phyloP scores from a whole-genome alignment of 2,113 vertebrate genomes.

The Platichthys flesus region DNA sequence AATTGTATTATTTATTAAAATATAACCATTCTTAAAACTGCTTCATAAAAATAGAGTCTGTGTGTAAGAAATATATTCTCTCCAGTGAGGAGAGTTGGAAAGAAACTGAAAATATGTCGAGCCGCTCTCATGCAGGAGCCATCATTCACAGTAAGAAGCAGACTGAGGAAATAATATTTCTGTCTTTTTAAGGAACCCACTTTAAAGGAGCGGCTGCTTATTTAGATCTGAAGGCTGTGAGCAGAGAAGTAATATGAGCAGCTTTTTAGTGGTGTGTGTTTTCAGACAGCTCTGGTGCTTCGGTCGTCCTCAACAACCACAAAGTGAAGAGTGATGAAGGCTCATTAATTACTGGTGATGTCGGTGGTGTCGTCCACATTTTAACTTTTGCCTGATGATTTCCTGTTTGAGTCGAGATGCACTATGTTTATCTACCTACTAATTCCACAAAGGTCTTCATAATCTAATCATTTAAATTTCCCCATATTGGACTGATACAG shows the following conservation, averaged over 20 bases:
- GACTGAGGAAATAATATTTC: not conserved
- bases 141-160: no score
- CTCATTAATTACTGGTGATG: conserved; percentile 2
- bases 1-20: no score
- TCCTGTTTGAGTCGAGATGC: conserved; percentile 36
- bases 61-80: no score
- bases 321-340: not conserved
- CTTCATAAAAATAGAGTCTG: not conserved
- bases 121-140: not conserved
- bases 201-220: not conserved
- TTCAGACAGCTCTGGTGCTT: not conserved
- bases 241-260: not conserved
- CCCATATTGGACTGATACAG: no score
- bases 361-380: not conserved
- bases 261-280: conserved; percentile 9
- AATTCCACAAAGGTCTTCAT: no score
- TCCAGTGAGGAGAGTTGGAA: not conserved
- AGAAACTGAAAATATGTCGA: not conserved
- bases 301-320: conserved; percentile 6
- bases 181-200: not conserved
- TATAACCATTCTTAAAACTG: no score
- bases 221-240: not conserved
- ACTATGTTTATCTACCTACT: not conserved
- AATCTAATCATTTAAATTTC: no score
- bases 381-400: not conserved